Evolutionary conservation across 2,797 vertebrate genomes (phyloP).

Genomic region (Xenopus petersii): DNA sequence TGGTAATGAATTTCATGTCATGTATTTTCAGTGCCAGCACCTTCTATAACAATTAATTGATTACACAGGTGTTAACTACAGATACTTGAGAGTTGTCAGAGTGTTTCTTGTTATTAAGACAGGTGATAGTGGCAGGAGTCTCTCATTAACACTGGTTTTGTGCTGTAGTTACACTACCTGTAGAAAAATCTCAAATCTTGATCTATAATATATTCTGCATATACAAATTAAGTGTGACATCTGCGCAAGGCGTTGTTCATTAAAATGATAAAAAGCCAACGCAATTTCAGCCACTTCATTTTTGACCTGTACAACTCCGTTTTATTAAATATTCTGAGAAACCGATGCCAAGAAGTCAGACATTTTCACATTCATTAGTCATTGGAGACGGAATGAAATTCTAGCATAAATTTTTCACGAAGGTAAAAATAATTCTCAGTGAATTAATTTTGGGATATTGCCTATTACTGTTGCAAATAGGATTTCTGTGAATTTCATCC

Average conservation of each 20-base stretch:
- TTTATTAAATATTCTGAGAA: background rate
- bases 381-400: background rate
- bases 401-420: background rate
- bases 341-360: background rate
- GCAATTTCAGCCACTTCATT: background rate
- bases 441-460: background rate
- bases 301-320: background rate
- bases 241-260: slow-evolving; percentile 7
- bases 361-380: slow-evolving; percentile 14
- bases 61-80: slow-evolving; percentile 53
- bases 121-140: slow-evolving; percentile 56
- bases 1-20: slow-evolving; percentile 11
- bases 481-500: no score
- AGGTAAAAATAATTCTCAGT: slow-evolving; percentile 2
- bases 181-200: background rate
- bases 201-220: background rate
- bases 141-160: slow-evolving; percentile 41
- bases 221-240: slow-evolving; percentile 14
- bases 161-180: slow-evolving; percentile 45
- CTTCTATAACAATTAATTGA: slow-evolving; percentile 52
- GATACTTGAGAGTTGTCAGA: slow-evolving; percentile 52
- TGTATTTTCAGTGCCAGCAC: slow-evolving; percentile 18
- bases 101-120: slow-evolving; percentile 51
- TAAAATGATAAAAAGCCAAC: slow-evolving; percentile 6
- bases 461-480: background rate